Evolutionary conservation across 2,797 vertebrate species (phyloP).

Genomic region (Urocyon cinereoargenteus): DNA sequence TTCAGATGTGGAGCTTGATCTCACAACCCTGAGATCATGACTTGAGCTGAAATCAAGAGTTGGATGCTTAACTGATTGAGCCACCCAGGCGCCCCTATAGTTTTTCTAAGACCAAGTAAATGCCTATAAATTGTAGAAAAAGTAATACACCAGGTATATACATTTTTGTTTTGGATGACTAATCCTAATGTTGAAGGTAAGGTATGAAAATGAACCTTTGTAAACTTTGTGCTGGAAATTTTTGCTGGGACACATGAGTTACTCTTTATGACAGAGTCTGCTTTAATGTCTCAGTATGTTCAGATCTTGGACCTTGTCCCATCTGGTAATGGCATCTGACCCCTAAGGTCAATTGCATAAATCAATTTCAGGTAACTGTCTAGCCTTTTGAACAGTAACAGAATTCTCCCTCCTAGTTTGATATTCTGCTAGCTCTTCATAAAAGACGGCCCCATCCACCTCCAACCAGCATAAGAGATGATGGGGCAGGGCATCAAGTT

Average conservation of each 20-base stretch:
- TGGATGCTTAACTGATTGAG: not conserved
- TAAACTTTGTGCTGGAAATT: constrained; percentile 60
- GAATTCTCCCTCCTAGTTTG: not conserved
- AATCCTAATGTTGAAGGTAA: not conserved
- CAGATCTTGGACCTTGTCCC: not conserved
- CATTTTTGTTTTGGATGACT: constrained; percentile 59
- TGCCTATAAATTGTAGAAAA: constrained; percentile 49
- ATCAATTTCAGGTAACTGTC: constrained; percentile 22
- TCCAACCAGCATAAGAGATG: not conserved
- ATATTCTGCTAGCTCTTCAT: not conserved
- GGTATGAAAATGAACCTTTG: constrained; percentile 44
- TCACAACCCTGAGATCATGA: not conserved
- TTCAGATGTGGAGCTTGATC: not conserved
- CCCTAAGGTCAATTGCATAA: not conserved
- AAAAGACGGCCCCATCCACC: not conserved
- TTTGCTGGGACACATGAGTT: not conserved
- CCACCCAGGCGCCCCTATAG: not conserved
- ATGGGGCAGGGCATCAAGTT: not conserved
- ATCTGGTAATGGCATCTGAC: not conserved
- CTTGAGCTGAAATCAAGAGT: not conserved
- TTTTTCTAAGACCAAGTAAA: constrained; percentile 35
- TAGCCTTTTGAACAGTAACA: not conserved
- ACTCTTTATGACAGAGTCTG: not conserved
- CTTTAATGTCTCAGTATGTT: constrained; percentile 13
- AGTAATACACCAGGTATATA: not conserved